Base-by-base conservation (phyloP, 2,888 invertebrate species). In the Rhyacophila evoluta region DNA sequence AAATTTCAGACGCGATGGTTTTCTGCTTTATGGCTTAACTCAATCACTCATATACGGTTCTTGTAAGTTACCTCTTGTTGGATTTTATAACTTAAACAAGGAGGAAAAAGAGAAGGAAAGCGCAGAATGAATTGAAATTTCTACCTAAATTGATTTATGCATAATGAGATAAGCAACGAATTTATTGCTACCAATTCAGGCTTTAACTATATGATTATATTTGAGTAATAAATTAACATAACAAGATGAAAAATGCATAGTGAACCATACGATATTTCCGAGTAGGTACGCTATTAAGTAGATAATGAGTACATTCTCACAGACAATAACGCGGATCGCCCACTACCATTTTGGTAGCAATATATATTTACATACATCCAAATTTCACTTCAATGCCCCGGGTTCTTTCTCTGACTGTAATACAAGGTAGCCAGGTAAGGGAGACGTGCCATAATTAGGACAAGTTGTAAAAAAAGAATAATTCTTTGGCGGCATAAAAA, bases 341-440 rank as follows among this genome's bases (percentile, higher is more conserved):
- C 55, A 55, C 55, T 25, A 19, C 55, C 25, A 55, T 55, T 41
- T 55, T 55, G 55, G 55, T 25, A 55, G 55, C 55, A 19, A 55
- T 55, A 8, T 55, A 55, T 55, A 55, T 55, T 55, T 55, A 55
- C 55, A 55, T 55, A 55, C 55, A 55, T 19, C 55, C 55, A 55
- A 55, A 55, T 55, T 55, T 55, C 55, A 55, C 55, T 25, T 25
- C 55, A 55, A 6, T 55, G 55, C 55, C 55, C 55, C 55, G 55
- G 55, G 55, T 55, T 55, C 55, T 55, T 25, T 55, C 55, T 55
- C 25, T 8, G 55, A 55, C 19, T 15, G 55, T 55, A 55, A 55
- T 55, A 10, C 55, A 55, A 55, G 25, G 55, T 55, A 55, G 55
- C 55, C 55, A 55, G 10, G 19, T 55, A 6, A 19, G 55, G 29